These are phyloP conservation scores for Dicyrtoma fusca DNA, from an alignment of 2,888 invertebrate species.

Conservation along the genomic window DNA sequence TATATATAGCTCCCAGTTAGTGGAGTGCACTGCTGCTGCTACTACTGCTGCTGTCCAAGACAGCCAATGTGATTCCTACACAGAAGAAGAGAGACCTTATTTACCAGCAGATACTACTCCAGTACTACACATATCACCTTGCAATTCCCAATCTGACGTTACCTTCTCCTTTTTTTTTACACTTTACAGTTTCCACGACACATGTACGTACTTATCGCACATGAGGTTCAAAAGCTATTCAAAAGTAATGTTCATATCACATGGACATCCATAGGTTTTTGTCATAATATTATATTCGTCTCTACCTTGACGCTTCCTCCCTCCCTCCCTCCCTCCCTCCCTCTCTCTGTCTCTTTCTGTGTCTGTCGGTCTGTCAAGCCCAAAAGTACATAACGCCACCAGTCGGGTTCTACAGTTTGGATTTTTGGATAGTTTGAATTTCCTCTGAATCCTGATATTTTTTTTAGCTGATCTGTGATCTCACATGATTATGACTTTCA, in stretches of 20 bases:
- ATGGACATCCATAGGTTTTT: conserved; percentile 34
- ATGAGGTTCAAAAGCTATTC: conserved; percentile 18
- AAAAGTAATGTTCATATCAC: conserved; percentile 20
- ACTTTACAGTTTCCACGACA: neutral
- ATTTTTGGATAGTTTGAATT: neutral
- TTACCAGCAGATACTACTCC: too few relatives aligned
- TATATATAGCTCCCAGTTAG: too few relatives aligned
- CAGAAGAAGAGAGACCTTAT: too few relatives aligned
- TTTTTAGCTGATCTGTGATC: conserved; percentile 26
- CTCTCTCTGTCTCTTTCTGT: neutral
- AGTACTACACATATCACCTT: too few relatives aligned
- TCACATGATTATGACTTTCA: conserved; percentile 19
- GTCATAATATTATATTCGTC: conserved; percentile 33
- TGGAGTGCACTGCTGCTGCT: too few relatives aligned
- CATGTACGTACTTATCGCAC: neutral
- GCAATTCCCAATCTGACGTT: too few relatives aligned
- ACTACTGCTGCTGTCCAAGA: too few relatives aligned
- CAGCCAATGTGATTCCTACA: too few relatives aligned
- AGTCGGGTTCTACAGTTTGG: too few relatives aligned
- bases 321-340: neutral
- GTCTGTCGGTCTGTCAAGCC: neutral
- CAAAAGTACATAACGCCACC: neutral
- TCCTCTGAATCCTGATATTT: conserved; percentile 4
- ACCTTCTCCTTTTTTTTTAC: too few relatives aligned
- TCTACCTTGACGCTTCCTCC: conserved; percentile 19